These are phyloP conservation scores for Cyprinus carpio DNA, from an alignment of 2,113 vertebrate genomes.

Conservation along the genomic window DNA sequence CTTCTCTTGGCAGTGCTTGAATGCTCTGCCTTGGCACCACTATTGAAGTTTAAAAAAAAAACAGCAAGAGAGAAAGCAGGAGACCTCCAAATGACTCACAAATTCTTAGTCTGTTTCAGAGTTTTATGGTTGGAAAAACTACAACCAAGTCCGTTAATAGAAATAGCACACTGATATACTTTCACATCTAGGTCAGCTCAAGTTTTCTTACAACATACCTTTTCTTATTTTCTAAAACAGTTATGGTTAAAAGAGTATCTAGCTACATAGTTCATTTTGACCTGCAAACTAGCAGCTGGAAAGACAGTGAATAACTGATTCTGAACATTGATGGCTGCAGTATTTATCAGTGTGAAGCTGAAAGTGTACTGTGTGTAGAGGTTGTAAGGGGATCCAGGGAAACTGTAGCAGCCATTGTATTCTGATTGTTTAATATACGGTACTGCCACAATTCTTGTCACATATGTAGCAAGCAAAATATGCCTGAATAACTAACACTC, in stretches of 20 bases:
- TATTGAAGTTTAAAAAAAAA: neutral
- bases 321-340: conserved; percentile 64
- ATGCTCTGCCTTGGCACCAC: conserved; percentile 43
- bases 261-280: conserved; percentile 56
- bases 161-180: neutral
- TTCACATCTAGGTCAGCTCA: neutral
- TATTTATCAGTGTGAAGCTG: conserved; percentile 64
- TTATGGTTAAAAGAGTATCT: conserved; percentile 67
- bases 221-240: too few relatives aligned
- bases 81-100: neutral
- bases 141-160: neutral
- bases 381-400: conserved; percentile 59
- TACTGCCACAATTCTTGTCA: conserved; percentile 27
- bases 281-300: conserved; percentile 49
- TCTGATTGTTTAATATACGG: conserved; percentile 43
- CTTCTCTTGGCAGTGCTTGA: conserved; percentile 35
- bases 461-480: conserved; percentile 37
- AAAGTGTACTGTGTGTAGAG: conserved; percentile 49
- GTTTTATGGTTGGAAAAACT: neutral
- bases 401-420: conserved; percentile 46
- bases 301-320: conserved; percentile 58
- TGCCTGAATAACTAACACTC: neutral
- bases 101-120: neutral
- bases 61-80: neutral
- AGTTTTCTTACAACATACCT: neutral